These are phyloP conservation scores for Cataglyphis altisquamis DNA, from an alignment of 2,888 invertebrate genomes.

Conservation along the genomic window DNA sequence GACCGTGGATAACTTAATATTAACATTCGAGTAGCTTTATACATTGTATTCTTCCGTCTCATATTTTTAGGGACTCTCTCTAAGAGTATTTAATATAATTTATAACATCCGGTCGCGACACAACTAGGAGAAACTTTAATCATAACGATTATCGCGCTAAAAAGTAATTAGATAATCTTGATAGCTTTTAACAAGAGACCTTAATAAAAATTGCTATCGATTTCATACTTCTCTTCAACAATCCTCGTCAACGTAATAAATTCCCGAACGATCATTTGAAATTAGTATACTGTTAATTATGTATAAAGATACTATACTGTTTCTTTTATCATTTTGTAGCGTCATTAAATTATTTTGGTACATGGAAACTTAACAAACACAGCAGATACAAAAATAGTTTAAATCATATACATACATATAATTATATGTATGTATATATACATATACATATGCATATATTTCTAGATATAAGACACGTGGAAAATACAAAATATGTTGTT, in stretches of 20 bases:
- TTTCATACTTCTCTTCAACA: conserved; percentile 37
- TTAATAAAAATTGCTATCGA: conserved; percentile 31
- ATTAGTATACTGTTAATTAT: conserved; percentile 67
- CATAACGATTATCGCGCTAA: conserved; percentile 38
- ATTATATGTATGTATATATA: neutral
- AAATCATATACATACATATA: conserved; percentile 18
- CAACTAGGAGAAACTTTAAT: conserved; percentile 51
- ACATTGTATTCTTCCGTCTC: conserved; percentile 15
- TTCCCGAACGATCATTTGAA: conserved; percentile 43
- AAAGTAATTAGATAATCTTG: conserved; percentile 15
- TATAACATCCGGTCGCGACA: conserved; percentile 44
- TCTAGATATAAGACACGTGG: conserved; percentile 29
- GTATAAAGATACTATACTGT: conserved; percentile 1
- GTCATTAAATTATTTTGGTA: conserved; percentile 51
- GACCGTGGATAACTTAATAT: conserved; percentile 54
- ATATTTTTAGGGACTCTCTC: conserved; percentile 14
- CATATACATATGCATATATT: neutral
- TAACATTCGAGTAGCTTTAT: conserved; percentile 52
- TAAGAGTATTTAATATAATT: conserved; percentile 60
- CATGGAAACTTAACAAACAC: conserved; percentile 71
- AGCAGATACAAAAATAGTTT: conserved; percentile 64
- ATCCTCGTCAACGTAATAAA: conserved; percentile 45
- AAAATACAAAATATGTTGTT: conserved; percentile 42
- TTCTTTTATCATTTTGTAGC: conserved; percentile 10
- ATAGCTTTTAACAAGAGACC: conserved; percentile 45